These are phyloP conservation scores for Amphiprion percula DNA, from an alignment of 2,113 vertebrate genomes.

Conservation along the genomic window DNA sequence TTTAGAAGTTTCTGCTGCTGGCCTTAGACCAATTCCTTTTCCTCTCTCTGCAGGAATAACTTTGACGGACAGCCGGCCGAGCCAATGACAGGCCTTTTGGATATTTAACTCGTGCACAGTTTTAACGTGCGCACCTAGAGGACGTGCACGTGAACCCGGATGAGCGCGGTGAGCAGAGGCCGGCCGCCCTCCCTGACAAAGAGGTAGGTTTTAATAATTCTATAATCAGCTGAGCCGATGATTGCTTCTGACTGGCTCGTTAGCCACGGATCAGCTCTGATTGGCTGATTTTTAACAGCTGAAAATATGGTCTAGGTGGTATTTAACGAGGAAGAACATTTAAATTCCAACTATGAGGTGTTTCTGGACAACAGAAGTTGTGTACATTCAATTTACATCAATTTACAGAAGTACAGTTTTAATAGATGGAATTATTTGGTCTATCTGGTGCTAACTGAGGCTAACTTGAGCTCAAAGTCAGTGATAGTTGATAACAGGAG, in stretches of 20 bases:
- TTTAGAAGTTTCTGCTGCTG: too few relatives aligned
- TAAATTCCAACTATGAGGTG: too few relatives aligned
- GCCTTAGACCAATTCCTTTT: neutral
- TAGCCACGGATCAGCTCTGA: neutral
- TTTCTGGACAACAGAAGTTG: too few relatives aligned
- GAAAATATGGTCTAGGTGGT: too few relatives aligned
- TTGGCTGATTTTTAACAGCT: neutral
- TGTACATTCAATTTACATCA: too few relatives aligned
- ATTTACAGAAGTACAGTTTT: too few relatives aligned
- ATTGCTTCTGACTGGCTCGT: neutral
- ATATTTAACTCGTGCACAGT: neutral
- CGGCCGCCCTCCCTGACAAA: constrained; percentile 16
- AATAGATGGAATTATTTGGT: too few relatives aligned
- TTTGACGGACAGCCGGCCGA: constrained; percentile 21
- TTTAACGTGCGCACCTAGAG: neutral
- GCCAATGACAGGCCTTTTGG: constrained; percentile 33
- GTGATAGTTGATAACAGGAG: too few relatives aligned
- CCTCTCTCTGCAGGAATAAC: constrained; percentile 41
- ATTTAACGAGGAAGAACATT: too few relatives aligned
- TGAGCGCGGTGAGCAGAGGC: constrained; percentile 52
- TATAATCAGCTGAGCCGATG: too few relatives aligned
- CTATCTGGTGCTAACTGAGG: too few relatives aligned
- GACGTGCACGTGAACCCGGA: constrained; percentile 33
- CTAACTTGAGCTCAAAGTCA: too few relatives aligned
- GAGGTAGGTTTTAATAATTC: constrained; percentile 25